These are phyloP conservation scores for Athene cunicularia DNA, from an alignment of 2,113 vertebrate species.

Conservation along the genomic window DNA sequence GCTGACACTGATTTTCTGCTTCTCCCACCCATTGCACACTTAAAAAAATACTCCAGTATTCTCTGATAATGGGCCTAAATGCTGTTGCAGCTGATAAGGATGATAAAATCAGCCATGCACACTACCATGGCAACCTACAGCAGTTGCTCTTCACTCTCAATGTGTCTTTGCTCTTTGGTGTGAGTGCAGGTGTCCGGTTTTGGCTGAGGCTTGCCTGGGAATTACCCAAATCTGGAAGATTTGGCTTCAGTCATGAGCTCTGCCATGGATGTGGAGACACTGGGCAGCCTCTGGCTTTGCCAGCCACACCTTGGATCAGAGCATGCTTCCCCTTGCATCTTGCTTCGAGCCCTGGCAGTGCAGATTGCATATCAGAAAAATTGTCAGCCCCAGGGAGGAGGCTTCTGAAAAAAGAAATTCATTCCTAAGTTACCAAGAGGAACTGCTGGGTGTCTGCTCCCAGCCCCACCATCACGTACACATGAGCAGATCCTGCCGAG, in stretches of 20 bases:
- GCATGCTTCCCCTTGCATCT: neutral
- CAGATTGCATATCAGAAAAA: neutral
- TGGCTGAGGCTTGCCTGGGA: neutral
- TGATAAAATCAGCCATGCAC: conserved; percentile 15
- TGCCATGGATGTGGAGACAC: neutral
- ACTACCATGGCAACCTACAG: neutral
- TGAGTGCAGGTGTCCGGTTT: neutral
- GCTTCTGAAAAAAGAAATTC: neutral
- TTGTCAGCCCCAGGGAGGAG: neutral
- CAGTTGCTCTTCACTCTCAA: neutral
- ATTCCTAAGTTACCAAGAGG: neutral
- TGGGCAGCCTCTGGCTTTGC: neutral
- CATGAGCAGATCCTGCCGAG: fast-evolving
- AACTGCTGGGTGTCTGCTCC: neutral
- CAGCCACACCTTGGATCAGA: fast-evolving
- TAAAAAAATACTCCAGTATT: neutral
- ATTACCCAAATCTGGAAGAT: neutral
- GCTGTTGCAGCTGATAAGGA: conserved; percentile 25
- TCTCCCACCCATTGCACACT: neutral
- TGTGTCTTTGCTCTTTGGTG: neutral
- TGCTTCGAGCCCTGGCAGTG: neutral
- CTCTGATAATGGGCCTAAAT: neutral
- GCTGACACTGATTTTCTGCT: neutral
- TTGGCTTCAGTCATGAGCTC: neutral
- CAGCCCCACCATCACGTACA: fast-evolving